Evolutionary conservation across 2,113 vertebrate species (phyloP).

Genomic region (Melanerpes formicivorus): DNA sequence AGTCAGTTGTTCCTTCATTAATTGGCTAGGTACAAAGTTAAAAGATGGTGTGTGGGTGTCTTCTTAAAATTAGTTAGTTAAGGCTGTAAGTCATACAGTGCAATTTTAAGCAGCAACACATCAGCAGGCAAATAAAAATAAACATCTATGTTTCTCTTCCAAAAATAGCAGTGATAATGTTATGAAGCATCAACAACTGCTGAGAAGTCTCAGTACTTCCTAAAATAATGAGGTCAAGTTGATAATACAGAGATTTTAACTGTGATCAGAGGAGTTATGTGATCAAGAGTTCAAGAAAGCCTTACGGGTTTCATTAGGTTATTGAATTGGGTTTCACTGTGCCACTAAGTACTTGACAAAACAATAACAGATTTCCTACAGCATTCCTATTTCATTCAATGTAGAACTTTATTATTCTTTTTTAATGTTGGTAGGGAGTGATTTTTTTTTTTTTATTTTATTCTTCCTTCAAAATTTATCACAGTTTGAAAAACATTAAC

Average conservation of each 20-base stretch:
- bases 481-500: background rate
- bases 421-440: background rate
- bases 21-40: background rate
- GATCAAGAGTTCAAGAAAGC: background rate
- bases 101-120: background rate
- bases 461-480: background rate
- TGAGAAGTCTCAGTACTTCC: constrained; percentile 6
- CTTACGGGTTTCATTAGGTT: background rate
- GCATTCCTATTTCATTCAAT: background rate
- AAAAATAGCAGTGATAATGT: background rate
- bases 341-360: background rate
- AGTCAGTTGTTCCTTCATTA: background rate
- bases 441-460: background rate
- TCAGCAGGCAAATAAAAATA: constrained; percentile 30
- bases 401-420: background rate
- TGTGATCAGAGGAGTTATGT: background rate
- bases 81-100: background rate
- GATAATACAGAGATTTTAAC: background rate
- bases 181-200: background rate
- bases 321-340: background rate
- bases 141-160: constrained; percentile 20
- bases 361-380: background rate
- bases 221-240: constrained; percentile 25
- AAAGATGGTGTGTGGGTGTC: background rate
- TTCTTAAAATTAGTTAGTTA: background rate